These are phyloP conservation scores for Aleiodes sp. DNA, from an alignment of 1,140 invertebrate genomes.

Conservation along the genomic window DNA sequence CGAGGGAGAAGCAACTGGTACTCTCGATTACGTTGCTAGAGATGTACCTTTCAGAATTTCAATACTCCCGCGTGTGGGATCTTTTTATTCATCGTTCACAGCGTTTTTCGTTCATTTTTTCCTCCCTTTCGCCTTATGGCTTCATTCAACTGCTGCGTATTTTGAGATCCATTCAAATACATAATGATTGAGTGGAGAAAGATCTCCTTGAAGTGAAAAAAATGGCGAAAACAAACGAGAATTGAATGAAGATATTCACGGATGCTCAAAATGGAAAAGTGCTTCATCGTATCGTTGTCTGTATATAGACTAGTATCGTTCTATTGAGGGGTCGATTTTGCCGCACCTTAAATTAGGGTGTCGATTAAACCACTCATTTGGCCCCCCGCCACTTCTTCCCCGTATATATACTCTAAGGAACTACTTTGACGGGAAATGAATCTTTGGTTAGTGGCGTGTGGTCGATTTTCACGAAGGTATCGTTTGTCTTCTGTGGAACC, in stretches of 20 bases:
- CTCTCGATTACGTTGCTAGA: background rate
- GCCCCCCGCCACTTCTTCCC: background rate
- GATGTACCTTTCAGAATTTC: slow-evolving; percentile 9
- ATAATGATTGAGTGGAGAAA: background rate
- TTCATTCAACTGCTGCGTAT: slow-evolving; percentile 5
- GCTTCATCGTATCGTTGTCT: too few species aligned
- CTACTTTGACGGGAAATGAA: slow-evolving; percentile 27
- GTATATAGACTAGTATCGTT: too few species aligned
- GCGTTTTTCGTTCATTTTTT: background rate
- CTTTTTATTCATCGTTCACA: slow-evolving; percentile 3
- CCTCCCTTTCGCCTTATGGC: background rate
- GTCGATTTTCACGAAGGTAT: slow-evolving; percentile 27
- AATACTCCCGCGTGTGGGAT: background rate
- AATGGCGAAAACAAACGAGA: slow-evolving; percentile 20
- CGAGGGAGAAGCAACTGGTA: slow-evolving; percentile 32
- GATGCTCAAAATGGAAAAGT: background rate
- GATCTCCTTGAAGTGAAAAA: background rate
- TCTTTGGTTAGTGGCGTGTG: slow-evolving; percentile 28
- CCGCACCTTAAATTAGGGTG: slow-evolving; percentile 40
- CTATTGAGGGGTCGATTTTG: slow-evolving; percentile 23
- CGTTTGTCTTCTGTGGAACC: slow-evolving; percentile 30
- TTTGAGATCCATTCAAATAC: background rate
- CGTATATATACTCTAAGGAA: too few species aligned
- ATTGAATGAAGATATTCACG: slow-evolving; percentile 30
- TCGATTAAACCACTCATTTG: slow-evolving; percentile 42